Base-by-base conservation (phyloP, 2,888 invertebrate genomes). In the Pheosia tremula region DNA sequence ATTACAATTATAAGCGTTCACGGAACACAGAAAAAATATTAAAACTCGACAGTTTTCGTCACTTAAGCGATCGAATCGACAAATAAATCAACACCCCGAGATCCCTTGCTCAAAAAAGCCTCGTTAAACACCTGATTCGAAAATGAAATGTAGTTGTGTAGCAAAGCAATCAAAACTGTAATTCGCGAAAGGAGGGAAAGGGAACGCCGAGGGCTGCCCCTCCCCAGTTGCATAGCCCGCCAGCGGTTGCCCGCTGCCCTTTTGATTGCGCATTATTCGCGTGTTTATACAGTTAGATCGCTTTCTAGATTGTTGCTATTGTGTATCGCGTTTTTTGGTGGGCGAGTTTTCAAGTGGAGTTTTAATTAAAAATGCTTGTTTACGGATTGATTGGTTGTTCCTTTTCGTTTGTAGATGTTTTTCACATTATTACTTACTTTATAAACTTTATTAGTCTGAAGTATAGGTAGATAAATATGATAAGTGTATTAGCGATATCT, bases 251-350 rank as follows among this genome's bases (percentile, higher is more conserved):
- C 86, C 84, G 84, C 84, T 90, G 91, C 92, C 91, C 91, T 92
- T 91, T 91, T 93, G 91, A 92, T 91, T 93, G 92, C 88, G 86
- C 89, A 91, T 93, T 93, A 91, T 91, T 91, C 84, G 89, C 88
- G 86, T 90, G 90, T 92, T 91, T 91, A 91, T 91, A 91, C 90
- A 91, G 90, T 93, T 92, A 91, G 92, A 93, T 92, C 90, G 90
- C 85, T 90, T 90, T 85, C 89, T 91, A 91, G 91, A 92, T 93
- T 92, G 92, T 89, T 90, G 86, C 90, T 91, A 91, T 93, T 92
- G 93, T 93, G 87, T 39, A 88, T 88, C 85, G 78, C 79, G 80
- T 87, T 90, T 91, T 91, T 90, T 89, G 24, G 87, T 83, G 82
- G 75, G 83, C 82, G 84, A 82, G 81, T 89, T 88, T 83, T 83